Evolutionary conservation across 2,888 invertebrate genomes (phyloP).

Genomic region (Caenorhabditis sp.): DNA sequence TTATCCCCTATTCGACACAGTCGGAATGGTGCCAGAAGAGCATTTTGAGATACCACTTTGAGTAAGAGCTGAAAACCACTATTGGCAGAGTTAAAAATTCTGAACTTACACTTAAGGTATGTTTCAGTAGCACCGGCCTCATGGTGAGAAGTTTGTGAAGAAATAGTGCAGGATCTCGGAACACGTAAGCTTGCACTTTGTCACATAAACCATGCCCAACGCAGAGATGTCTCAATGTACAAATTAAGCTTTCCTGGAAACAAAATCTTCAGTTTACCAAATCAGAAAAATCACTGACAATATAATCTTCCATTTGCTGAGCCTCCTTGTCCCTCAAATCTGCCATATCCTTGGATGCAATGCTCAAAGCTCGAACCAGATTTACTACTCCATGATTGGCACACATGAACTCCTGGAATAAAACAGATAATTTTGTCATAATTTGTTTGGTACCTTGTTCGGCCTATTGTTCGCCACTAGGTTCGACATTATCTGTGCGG

Average conservation of each 20-base stretch:
- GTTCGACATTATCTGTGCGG: constrained; percentile 77
- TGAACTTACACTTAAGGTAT: constrained; percentile 73
- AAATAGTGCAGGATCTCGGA: constrained; percentile 67
- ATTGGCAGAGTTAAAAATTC: not conserved
- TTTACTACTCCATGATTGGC: constrained; percentile 65
- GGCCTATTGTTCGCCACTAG: constrained; percentile 76
- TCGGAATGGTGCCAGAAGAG: constrained; percentile 66
- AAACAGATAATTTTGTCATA: too few relatives aligned
- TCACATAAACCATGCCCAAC: constrained; percentile 66
- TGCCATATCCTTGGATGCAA: constrained; percentile 52
- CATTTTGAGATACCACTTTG: constrained; percentile 67
- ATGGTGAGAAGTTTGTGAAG: constrained; percentile 73
- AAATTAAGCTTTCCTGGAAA: constrained; percentile 75
- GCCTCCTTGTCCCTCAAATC: constrained; percentile 54
- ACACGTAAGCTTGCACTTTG: constrained; percentile 68
- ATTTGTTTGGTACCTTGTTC: constrained; percentile 69
- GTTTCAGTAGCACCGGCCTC: constrained; percentile 75
- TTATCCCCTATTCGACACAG: constrained; percentile 44
- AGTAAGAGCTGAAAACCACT: constrained; percentile 60
- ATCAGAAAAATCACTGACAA: constrained; percentile 17
- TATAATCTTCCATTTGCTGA: constrained; percentile 67
- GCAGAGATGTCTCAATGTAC: constrained; percentile 73
- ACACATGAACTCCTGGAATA: constrained; percentile 71
- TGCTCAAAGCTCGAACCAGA: constrained; percentile 69
- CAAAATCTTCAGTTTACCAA: too few relatives aligned